phyloP scores from a whole-genome alignment of 2,797 vertebrate genomes.

The Sylvia borin region DNA sequence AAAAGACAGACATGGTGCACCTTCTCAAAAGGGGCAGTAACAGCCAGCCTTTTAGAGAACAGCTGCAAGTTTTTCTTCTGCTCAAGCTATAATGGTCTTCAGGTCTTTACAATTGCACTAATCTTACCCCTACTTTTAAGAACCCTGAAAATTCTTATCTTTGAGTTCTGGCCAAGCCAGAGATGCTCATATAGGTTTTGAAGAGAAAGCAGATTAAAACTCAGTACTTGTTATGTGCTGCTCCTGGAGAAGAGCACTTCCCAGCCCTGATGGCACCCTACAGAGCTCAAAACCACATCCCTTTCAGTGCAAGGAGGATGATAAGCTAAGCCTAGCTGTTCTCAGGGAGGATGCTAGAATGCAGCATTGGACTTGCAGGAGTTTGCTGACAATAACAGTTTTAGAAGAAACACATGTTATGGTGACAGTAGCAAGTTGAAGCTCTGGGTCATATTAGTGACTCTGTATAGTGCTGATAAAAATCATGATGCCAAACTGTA shows the following conservation, averaged over 20 bases:
- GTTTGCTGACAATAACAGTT: conserved; percentile 4
- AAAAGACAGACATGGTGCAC: not conserved
- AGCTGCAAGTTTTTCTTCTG: not conserved
- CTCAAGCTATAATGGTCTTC: not conserved
- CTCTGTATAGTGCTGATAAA: conserved; percentile 32
- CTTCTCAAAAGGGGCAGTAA: not conserved
- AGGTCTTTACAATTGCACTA: not conserved
- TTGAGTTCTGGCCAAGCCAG: not conserved
- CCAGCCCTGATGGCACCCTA: conserved; percentile 25
- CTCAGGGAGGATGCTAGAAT: conserved; percentile 26
- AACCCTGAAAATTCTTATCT: not conserved
- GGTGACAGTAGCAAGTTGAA: conserved; percentile 47
- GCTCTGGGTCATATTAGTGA: conserved; percentile 38
- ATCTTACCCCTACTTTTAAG: not conserved
- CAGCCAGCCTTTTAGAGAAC: not conserved
- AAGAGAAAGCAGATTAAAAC: conserved; percentile 40
- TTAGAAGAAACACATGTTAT: conserved; percentile 46
- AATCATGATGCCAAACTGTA: conserved; percentile 13
- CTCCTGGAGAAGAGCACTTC: not conserved
- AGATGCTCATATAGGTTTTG: conserved; percentile 11
- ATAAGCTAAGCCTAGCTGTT: conserved; percentile 49
- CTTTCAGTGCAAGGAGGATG: not conserved
- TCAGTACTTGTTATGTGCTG: not conserved
- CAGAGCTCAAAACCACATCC: conserved; percentile 33
- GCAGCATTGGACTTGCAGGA: conserved; percentile 20